Evolutionary conservation across 2,888 invertebrate genomes (phyloP).

Genomic region (Euproctis similis): DNA sequence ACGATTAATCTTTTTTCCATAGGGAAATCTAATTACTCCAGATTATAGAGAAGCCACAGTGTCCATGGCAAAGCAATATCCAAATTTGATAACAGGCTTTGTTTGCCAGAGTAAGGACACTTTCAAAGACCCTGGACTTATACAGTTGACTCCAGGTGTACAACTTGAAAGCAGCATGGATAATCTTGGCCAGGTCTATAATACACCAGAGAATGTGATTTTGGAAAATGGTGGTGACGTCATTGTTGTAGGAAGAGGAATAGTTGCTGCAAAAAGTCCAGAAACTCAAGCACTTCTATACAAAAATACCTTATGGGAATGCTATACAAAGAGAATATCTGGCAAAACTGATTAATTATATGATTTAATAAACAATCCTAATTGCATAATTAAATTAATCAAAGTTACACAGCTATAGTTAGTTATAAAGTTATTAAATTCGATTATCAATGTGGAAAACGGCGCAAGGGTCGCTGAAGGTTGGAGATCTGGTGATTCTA

Average conservation of each 20-base stretch:
- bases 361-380: too few species aligned
- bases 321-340: constrained; percentile 54
- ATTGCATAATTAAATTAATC: too few species aligned
- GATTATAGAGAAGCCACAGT: constrained; percentile 81
- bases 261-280: constrained; percentile 81
- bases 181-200: constrained; percentile 88
- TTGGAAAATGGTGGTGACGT: constrained; percentile 90
- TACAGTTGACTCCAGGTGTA: constrained; percentile 96
- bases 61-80: constrained; percentile 82
- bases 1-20: constrained; percentile 20
- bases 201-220: constrained; percentile 88
- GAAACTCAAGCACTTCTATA: constrained; percentile 81
- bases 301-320: constrained; percentile 81
- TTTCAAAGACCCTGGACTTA: constrained; percentile 80
- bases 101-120: constrained; percentile 89
- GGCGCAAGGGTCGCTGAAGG: too few species aligned
- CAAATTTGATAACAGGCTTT: constrained; percentile 88
- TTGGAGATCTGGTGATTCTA: too few species aligned
- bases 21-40: constrained; percentile 74
- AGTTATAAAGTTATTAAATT: too few species aligned
- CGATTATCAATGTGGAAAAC: too few species aligned
- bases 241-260: constrained; percentile 95
- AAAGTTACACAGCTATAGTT: too few species aligned
- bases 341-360: constrained; percentile 29
- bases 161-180: constrained; percentile 83